Evolutionary conservation across 2,888 invertebrate genomes (phyloP), one percentile per base, ranked within the genome.

Genomic region (Ypsolopha scabrella): DNA sequence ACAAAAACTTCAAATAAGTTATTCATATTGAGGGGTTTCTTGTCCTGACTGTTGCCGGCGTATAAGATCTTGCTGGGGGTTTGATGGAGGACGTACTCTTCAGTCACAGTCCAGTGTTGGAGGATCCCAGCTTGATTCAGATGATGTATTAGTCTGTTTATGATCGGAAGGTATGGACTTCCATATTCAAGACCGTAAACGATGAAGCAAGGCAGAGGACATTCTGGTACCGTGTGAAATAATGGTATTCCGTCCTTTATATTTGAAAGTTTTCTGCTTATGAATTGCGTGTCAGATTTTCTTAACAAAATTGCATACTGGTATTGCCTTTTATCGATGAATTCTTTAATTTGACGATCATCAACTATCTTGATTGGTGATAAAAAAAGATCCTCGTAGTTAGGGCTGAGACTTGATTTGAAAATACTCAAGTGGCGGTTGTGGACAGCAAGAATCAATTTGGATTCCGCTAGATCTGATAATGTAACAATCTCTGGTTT

Each of bases 111-210:
- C 85, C 83, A 87, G 54, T 80, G 73, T 1, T 76, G 66, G 6
- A 86, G 62, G 41, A 89, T 83, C 0, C 90, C 90, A 33, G 70
- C 83, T 68, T 90, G 87, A 51, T 80, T 77, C 0, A 88, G 62
- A 51, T 75, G 74, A 13, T 76, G 67, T 1, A 89, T 62, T 0
- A 89, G 68, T 10, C 68, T 69, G 55, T 89, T 75, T 6, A 90
- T 48, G 51, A 75, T 78, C 7, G 73, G 76, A 48, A 88, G 64
- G 61, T 88, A 89, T 0, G 89, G 89, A 36, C 89, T 89, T 1
- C 90, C 90, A 56, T 88, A 88, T n/a, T 83, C 80, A 8, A 88
- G 68, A 0, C 88, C 87, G 54, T 88, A 89, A 0, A 88, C 89
- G 0, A 88, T 80, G 13, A 80, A 80, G 61, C 88, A 88, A 0